phyloP scores from a whole-genome alignment of 2,797 vertebrate genomes.

The Spea hammondii region DNA sequence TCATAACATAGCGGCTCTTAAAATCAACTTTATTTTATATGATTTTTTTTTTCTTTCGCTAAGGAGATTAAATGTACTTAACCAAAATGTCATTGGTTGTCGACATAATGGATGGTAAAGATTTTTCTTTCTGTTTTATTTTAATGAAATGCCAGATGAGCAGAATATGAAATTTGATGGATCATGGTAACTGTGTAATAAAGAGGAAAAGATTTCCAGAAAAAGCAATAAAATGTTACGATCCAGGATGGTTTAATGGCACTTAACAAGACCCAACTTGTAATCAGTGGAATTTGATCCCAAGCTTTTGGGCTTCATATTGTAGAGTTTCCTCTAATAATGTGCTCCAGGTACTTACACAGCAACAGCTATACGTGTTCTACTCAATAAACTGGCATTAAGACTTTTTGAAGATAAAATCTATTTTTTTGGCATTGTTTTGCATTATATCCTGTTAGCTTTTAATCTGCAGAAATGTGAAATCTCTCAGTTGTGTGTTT shows the following conservation, averaged over 20 bases:
- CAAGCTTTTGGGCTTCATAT: constrained; percentile 17
- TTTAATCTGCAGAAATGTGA: too few species aligned
- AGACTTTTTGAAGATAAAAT: constrained; percentile 1
- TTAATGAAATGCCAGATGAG: constrained; percentile 53
- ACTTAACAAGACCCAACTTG: constrained; percentile 43
- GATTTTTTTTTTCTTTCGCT: neutral
- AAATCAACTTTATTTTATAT: constrained; percentile 38
- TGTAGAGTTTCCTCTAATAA: constrained; percentile 11
- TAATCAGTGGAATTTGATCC: constrained; percentile 33
- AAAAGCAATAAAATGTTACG: constrained; percentile 51
- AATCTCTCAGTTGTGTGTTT: too few species aligned
- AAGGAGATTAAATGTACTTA: constrained; percentile 45
- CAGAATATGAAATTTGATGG: constrained; percentile 54
- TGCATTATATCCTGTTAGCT: neutral
- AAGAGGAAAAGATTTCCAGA: constrained; percentile 52
- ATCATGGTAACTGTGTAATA: constrained; percentile 48
- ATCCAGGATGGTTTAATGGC: constrained; percentile 51
- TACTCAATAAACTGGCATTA: constrained; percentile 4
- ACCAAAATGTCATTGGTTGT: constrained; percentile 49
- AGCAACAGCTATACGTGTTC: neutral
- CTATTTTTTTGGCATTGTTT: neutral
- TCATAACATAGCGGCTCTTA: constrained; percentile 14
- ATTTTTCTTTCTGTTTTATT: constrained; percentile 54
- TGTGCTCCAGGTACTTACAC: constrained; percentile 5
- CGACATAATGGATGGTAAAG: constrained; percentile 51